These are phyloP conservation scores for Pteruthius melanotis DNA, from an alignment of 2,113 vertebrate genomes.

Conservation along the genomic window DNA sequence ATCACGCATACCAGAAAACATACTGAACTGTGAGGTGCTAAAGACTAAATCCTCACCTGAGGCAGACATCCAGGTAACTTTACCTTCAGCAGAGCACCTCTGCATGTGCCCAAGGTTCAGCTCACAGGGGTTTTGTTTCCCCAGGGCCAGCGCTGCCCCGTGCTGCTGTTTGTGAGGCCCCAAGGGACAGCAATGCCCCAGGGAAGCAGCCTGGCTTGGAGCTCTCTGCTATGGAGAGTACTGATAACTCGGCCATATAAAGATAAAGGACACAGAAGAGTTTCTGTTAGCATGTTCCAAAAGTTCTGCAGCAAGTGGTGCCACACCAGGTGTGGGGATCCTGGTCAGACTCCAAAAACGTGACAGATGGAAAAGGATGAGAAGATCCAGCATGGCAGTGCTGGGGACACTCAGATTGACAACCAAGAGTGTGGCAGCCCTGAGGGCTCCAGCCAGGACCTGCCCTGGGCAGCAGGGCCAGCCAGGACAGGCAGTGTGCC, in stretches of 20 bases:
- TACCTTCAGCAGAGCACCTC: background rate
- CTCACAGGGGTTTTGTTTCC: background rate
- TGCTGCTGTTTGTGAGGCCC: background rate
- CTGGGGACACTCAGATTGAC: background rate
- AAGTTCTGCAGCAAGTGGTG: background rate
- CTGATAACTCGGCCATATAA: background rate
- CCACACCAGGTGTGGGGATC: background rate
- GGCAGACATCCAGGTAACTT: background rate
- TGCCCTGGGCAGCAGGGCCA: background rate
- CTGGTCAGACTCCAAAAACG: background rate
- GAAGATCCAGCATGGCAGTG: background rate
- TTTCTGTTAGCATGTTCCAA: background rate
- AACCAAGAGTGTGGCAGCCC: background rate
- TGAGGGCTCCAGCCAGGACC: background rate
- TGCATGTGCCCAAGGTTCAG: background rate
- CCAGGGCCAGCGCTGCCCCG: background rate
- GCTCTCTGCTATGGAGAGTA: background rate
- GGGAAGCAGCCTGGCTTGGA: background rate
- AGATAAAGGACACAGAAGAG: background rate
- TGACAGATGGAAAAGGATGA: accelerated
- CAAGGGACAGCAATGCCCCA: accelerated
- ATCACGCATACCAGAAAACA: background rate
- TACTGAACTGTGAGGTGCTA: background rate
- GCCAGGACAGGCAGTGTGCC: background rate
- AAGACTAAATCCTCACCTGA: background rate